Conservation (phyloP, 2,888 invertebrate species). For the Digitonthophagus gazella region DNA sequence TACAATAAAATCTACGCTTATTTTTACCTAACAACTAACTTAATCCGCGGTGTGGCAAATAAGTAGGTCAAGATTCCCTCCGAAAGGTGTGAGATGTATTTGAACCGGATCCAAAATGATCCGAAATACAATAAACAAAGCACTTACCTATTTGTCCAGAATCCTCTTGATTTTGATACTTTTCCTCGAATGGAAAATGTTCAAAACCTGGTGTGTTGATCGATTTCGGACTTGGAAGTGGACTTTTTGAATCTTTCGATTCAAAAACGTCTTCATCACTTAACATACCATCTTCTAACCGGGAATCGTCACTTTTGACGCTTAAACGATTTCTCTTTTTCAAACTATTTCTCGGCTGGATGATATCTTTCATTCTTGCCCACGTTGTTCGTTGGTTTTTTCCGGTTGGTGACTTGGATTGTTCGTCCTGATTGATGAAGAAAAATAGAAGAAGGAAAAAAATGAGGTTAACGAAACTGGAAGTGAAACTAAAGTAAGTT, state of each 20-base stretch:
- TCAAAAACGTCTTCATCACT: slow-evolving; percentile 48
- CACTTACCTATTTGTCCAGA: slow-evolving; percentile 23
- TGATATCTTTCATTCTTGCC: slow-evolving; percentile 76
- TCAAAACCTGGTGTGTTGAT: slow-evolving; percentile 16
- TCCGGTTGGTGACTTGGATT: slow-evolving; percentile 24
- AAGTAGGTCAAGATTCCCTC: background rate
- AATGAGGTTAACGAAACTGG: background rate
- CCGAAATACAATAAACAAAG: background rate
- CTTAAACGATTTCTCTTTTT: slow-evolving; percentile 55
- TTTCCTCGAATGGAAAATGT: slow-evolving; percentile 39
- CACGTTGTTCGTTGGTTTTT: slow-evolving; percentile 60
- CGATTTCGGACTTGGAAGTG: slow-evolving; percentile 16
- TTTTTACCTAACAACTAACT: background rate
- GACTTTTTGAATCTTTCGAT: slow-evolving; percentile 37
- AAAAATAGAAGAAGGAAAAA: slow-evolving; percentile 3
- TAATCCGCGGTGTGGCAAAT: background rate
- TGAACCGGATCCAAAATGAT: background rate
- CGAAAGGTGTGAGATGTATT: background rate
- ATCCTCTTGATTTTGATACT: slow-evolving; percentile 45
- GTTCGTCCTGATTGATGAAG: slow-evolving; percentile 22
- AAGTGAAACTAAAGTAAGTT: background rate
- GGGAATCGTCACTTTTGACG: slow-evolving; percentile 46
- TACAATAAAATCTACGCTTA: background rate
- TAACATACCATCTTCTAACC: slow-evolving; percentile 43
- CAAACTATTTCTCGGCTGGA: slow-evolving; percentile 68